Conservation (phyloP, 2,113 vertebrate genomes). For the Galemys pyrenaicus region DNA sequence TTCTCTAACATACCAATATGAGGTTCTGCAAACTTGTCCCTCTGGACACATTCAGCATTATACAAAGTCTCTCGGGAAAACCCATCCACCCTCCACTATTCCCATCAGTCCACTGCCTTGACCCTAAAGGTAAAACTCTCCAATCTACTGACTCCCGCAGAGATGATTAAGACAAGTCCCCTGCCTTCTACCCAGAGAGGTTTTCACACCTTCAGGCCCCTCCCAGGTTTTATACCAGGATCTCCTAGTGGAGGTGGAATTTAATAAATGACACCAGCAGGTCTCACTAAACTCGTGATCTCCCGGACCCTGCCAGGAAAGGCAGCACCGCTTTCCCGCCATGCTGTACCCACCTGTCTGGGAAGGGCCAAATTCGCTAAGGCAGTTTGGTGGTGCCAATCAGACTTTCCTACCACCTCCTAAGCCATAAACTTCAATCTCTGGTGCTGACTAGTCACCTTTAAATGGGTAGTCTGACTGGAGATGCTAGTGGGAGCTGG, state of each 20-base stretch:
- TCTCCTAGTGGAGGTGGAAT: slow-evolving; percentile 18
- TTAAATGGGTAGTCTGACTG: neutral
- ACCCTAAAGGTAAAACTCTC: slow-evolving; percentile 53
- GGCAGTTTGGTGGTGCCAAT: slow-evolving; percentile 55
- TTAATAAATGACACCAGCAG: slow-evolving; percentile 24
- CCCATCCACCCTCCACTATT: slow-evolving; percentile 57
- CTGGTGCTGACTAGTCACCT: neutral
- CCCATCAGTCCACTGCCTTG: slow-evolving; percentile 59
- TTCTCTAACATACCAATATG: slow-evolving; percentile 85
- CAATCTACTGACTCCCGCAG: slow-evolving; percentile 7
- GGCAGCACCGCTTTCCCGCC: neutral
- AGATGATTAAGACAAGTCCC: slow-evolving; percentile 30
- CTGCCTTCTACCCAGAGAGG: slow-evolving; percentile 33
- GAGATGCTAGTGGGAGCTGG: neutral
- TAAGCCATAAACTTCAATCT: neutral
- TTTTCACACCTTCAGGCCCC: slow-evolving; percentile 16
- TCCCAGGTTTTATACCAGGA: slow-evolving; percentile 56
- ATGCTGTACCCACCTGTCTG: neutral
- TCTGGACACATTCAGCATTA: slow-evolving; percentile 82
- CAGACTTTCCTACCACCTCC: neutral
- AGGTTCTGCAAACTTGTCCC: slow-evolving; percentile 84
- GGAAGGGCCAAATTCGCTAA: slow-evolving; percentile 48
- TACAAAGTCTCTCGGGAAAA: slow-evolving; percentile 79
- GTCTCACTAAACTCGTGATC: slow-evolving; percentile 19
- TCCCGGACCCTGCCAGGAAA: slow-evolving; percentile 22